Percentiles rank a stretch among this genome's conserved stretches.
Conservation (phyloP, 2,888 invertebrate species). For the Mycogona germanica region DNA sequence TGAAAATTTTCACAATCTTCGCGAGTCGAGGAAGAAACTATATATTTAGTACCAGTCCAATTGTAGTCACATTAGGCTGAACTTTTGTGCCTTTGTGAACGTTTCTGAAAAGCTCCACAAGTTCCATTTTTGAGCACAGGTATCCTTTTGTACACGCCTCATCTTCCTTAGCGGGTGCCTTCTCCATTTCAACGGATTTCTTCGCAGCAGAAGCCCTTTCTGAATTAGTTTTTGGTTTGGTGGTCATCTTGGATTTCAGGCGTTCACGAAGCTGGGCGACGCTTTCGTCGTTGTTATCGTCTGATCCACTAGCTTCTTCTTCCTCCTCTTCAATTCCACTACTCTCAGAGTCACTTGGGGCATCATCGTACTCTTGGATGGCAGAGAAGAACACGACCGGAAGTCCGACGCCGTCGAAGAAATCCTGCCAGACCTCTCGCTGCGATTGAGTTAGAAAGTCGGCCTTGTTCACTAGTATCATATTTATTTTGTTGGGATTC, state of each 20-base stretch:
- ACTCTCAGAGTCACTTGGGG: constrained; percentile 37
- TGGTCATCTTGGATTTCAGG: neutral
- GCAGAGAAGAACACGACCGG: constrained; percentile 88
- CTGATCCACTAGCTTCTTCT: constrained; percentile 41
- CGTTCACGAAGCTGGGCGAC: neutral
- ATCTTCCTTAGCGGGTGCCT: neutral
- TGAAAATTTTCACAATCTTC: neutral
- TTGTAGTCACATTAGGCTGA: constrained; percentile 47
- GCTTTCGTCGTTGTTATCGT: constrained; percentile 34
- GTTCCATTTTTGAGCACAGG: constrained; percentile 37
- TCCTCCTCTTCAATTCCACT: constrained; percentile 38
- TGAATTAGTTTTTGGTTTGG: neutral
- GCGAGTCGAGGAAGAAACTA: neutral
- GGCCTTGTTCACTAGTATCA: constrained; percentile 89
- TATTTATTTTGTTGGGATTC: constrained; percentile 52
- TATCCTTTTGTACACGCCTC: neutral
- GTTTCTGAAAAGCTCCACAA: constrained; percentile 56
- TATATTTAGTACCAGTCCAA: constrained; percentile 49
- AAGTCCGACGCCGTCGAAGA: constrained; percentile 57
- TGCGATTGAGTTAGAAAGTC: constrained; percentile 75
- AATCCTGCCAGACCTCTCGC: constrained; percentile 63
- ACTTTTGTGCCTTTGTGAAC: constrained; percentile 37
- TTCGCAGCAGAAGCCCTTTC: neutral
- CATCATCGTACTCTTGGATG: constrained; percentile 32
- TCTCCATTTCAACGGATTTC: neutral